Base-by-base conservation (phyloP, 2,797 vertebrate species). In the Oreochromis mossambicus region DNA sequence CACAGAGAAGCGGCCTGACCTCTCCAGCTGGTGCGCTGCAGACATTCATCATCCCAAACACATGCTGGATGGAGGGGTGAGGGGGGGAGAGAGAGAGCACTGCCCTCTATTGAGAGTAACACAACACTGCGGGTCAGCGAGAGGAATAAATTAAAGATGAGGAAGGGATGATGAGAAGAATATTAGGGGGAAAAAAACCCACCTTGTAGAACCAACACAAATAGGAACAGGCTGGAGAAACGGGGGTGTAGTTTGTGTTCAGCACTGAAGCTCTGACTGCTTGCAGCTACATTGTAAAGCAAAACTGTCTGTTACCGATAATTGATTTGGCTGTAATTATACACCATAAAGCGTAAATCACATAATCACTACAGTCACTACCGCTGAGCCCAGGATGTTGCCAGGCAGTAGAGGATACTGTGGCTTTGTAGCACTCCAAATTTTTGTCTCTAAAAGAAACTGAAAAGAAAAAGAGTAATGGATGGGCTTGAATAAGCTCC, bases 101-200 rank as follows among this genome's bases (percentile, higher is more conserved):
- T 86, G 88, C 94, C 93, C 93, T 95, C 94, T 95, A 54, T 93
- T 94, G 94, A 94, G 58, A 79, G 81, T 83, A 89, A 77, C 54
- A 21, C 19, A 70, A 51, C 84, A 92, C 73, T 93, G 88, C 91
- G 86, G 79, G 48, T 41, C 81, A 88, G 38, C 14, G 14, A 32
- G 78, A 76, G 82, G 78, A 15, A 50, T 32, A 58, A 52, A 56
- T 46, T 54, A 13, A 41, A 68, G 43, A 50, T 13, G 17, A 41
- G 38, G 26, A 32, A 52, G 24, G 66, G 14, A 79, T 32, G 68
- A 50, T 32, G 26, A 73, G 68, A 58, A 46, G 68, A 52, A 41
- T 19, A 80, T 52, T 17, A 70, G 54, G 58, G 58, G 10, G 32
- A 12, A 52, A 36, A 79, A 84, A 51, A 9, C 50, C 38, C 8